Base-by-base conservation (phyloP, 2,888 invertebrate genomes). In the Formica aserva region DNA sequence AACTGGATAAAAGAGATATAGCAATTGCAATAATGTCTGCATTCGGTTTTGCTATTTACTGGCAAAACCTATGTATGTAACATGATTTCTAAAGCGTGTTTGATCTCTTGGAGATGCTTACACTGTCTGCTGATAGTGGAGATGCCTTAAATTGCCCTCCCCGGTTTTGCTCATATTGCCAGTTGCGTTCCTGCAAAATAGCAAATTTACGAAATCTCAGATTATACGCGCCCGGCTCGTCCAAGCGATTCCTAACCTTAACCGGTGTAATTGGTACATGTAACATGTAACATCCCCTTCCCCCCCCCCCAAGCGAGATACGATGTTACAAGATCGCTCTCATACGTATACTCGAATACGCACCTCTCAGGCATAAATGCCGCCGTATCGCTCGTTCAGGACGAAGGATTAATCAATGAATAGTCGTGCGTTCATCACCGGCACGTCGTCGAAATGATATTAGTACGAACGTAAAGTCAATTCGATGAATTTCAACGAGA, bases 151-250 rank as follows among this genome's bases (percentile, higher is more conserved):
- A 66, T 88, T 91, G 76, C 86, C 82, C 72, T 91, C 90, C 76
- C 78, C 88, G 22, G 89, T 82, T 82, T 91, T 91, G 63, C 91
- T 92, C 92, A 92, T 92, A 63, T 91, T 91, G 86, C 45, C 62
- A 62, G 81, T 60, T 55, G n/a, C 55, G 32, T 63, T 52, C 76
- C 91, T 91, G 76, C 75, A 89, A 90, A 67, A 71, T 11, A 76
- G 45, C 13, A 45, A 45, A n/a, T 60, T 72, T 75, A 83, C 11
- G 26, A n/a, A 65, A 75, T 83, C 32, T 9, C 45, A 32, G 29
- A 41, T 69, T 15, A 2, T 72, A 69, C 45, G 38, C 74, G 71
- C 48, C 80, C 65, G 74, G 63, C 71, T 45, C n/a, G 18, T 2
- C 78, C 69, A 32, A 71, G 62, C 29, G 78, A 88, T 88, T 88